A percentile compares a stretch with the other conserved stretches of the same genome.
These are phyloP conservation scores for Leptogaster cylindrica DNA, from an alignment of 2,888 invertebrate species.

Conservation along the genomic window DNA sequence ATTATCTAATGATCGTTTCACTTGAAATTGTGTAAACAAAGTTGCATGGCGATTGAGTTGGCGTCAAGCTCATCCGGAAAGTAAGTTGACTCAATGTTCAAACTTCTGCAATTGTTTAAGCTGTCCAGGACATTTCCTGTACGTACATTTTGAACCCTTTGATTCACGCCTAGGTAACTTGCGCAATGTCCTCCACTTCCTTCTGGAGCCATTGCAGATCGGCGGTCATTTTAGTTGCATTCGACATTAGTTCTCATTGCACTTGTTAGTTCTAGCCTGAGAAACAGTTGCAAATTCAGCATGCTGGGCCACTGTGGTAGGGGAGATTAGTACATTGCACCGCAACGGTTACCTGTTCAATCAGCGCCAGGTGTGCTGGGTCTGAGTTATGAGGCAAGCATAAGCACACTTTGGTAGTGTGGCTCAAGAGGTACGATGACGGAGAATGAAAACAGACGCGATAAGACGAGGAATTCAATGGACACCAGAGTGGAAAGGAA, in stretches of 20 bases:
- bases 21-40: no score
- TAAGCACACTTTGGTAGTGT: constrained; percentile 8
- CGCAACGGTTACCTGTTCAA: constrained; percentile 38
- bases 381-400: constrained; percentile 24
- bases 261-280: constrained; percentile 12
- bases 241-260: background rate
- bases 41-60: no score
- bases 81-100: no score
- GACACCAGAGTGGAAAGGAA: constrained; percentile 28
- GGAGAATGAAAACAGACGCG: constrained; percentile 23
- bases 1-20: no score
- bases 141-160: no score
- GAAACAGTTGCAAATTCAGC: constrained; percentile 28
- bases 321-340: constrained; percentile 34
- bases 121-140: no score
- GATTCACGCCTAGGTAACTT: no score
- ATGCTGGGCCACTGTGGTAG: background rate
- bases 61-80: no score
- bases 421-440: background rate
- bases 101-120: no score
- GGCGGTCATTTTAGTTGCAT: no score
- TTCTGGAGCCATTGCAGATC: no score
- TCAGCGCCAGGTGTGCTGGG: constrained; percentile 39
- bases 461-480: constrained; percentile 29
- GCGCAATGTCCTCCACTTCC: no score